Evolutionary conservation across 2,113 vertebrate species (phyloP).

Genomic region (Ranitomeya variabilis): DNA sequence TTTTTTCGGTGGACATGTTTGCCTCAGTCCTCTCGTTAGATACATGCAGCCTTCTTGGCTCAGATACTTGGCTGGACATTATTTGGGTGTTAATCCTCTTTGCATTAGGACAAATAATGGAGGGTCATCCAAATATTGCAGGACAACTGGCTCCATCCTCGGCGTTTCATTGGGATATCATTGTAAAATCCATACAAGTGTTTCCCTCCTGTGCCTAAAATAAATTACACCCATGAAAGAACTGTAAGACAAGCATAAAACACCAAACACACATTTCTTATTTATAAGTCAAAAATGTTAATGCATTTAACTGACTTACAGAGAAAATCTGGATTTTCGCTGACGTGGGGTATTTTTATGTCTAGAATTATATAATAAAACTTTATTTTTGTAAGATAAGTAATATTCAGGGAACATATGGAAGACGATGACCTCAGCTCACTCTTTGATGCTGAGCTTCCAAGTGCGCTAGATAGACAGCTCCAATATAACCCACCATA

Average conservation of each 20-base stretch:
- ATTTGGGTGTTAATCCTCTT: not conserved
- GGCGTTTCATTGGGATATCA: constrained; percentile 15
- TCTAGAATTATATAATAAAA: constrained; percentile 40
- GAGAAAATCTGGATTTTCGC: constrained; percentile 33
- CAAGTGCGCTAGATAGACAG: not conserved
- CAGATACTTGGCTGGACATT: constrained; percentile 12
- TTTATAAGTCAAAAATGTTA: constrained; percentile 27
- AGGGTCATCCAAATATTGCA: constrained; percentile 1
- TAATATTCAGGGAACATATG: constrained; percentile 22
- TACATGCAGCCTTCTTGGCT: not conserved
- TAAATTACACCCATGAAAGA: constrained; percentile 33
- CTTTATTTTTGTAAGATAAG: constrained; percentile 18
- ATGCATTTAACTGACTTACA: constrained; percentile 29
- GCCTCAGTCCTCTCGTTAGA: not conserved
- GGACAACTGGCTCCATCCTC: constrained; percentile 18
- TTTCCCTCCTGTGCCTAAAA: constrained; percentile 19
- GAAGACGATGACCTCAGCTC: not conserved
- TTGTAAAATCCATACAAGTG: constrained; percentile 6
- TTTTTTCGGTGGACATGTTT: not conserved
- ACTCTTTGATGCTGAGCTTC: not conserved
- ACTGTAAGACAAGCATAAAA: constrained; percentile 28
- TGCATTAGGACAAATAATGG: constrained; percentile 1
- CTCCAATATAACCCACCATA: not conserved
- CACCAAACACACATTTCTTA: constrained; percentile 17
- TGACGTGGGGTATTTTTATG: constrained; percentile 6